phyloP scores from a whole-genome alignment of 1,140 invertebrate genomes.

The Zaprionus nigranus region DNA sequence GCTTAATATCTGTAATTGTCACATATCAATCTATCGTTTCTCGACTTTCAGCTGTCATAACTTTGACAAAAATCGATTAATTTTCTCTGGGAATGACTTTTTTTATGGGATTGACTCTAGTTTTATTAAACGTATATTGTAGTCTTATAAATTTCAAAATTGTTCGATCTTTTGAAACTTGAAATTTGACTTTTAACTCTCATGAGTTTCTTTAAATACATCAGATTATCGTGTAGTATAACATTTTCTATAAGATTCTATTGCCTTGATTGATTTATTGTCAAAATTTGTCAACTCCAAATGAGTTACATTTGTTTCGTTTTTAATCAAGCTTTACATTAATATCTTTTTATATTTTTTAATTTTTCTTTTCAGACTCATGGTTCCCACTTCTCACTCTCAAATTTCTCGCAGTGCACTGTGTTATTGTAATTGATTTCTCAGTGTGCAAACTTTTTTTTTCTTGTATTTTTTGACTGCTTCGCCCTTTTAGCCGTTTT shows the following conservation, averaged over 20 bases:
- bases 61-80: not conserved
- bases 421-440: slow-evolving; percentile 68
- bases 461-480: slow-evolving; percentile 43
- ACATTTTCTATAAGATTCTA: not conserved
- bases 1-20: not conserved
- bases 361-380: not conserved
- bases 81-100: too few species aligned
- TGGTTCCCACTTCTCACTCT: not conserved
- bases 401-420: slow-evolving; percentile 20
- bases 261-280: too few species aligned
- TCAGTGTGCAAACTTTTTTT: slow-evolving; percentile 22
- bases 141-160: not conserved
- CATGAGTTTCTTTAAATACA: not conserved
- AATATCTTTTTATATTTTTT: not conserved
- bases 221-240: not conserved
- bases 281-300: too few species aligned
- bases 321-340: too few species aligned
- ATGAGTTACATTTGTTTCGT: too few species aligned
- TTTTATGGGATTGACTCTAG: too few species aligned
- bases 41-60: not conserved
- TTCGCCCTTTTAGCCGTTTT: slow-evolving; percentile 72
- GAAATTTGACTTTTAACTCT: not conserved
- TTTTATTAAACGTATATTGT: not conserved
- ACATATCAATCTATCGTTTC: not conserved
- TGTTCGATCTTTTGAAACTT: not conserved